phyloP scores from a whole-genome alignment of 2,797 vertebrate genomes.

The Ctenochaetus hawaiiensis region DNA sequence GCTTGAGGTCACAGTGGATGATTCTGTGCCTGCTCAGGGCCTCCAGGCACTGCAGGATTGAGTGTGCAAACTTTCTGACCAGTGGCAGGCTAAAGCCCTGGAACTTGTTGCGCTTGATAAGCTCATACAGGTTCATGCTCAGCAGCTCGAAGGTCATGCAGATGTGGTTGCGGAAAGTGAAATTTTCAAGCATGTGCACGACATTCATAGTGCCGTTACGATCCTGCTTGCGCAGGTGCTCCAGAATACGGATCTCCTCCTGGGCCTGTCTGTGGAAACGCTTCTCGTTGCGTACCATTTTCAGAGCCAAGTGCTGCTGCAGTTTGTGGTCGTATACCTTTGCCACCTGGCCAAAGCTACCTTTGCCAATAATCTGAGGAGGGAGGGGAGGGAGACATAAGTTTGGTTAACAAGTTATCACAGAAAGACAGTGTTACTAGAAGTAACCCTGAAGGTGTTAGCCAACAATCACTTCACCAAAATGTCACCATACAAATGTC shows the following conservation, averaged over 20 bases:
- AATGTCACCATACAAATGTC: background rate
- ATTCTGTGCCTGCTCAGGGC: slow-evolving; percentile 93
- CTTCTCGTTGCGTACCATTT: slow-evolving; percentile 98
- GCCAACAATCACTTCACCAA: background rate
- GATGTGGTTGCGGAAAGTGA: slow-evolving; percentile 97
- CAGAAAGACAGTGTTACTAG: background rate
- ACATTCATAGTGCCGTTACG: slow-evolving; percentile 95
- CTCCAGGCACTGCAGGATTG: slow-evolving; percentile 96
- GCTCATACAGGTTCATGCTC: slow-evolving; percentile 97
- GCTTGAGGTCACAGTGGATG: slow-evolving; percentile 99
- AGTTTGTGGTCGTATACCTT: slow-evolving; percentile 98
- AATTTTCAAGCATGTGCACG: slow-evolving; percentile 97
- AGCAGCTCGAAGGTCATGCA: slow-evolving; percentile 98
- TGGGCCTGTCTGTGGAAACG: slow-evolving; percentile 96
- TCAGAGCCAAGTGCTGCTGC: slow-evolving; percentile 95
- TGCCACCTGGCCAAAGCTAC: slow-evolving; percentile 98
- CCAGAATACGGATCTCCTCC: slow-evolving; percentile 97
- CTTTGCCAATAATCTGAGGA: slow-evolving; percentile 95
- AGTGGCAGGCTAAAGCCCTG: slow-evolving; percentile 96
- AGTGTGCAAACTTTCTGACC: slow-evolving; percentile 97
- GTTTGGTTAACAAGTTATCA: slow-evolving; percentile 8
- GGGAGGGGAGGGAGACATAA: background rate
- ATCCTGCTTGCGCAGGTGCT: slow-evolving; percentile 97
- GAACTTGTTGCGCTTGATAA: slow-evolving; percentile 98
- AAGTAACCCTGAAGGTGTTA: background rate